phyloP scores from a whole-genome alignment of 2,113 vertebrate genomes.

The Hippolais icterina region DNA sequence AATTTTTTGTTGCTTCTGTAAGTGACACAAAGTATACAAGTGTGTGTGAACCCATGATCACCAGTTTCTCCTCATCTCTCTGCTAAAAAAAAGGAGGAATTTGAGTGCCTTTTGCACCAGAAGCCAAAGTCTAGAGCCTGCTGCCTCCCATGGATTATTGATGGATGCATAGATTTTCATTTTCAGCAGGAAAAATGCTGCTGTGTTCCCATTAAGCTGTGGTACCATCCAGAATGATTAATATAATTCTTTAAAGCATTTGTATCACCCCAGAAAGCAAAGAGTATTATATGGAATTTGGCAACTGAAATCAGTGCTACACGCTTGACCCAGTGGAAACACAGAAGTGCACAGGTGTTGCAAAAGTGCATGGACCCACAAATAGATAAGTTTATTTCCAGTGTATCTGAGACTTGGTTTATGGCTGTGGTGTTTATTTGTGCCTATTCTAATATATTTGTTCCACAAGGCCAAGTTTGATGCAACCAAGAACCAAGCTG shows the following conservation, averaged over 20 bases:
- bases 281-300: background rate
- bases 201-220: background rate
- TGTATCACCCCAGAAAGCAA: background rate
- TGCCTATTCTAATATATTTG: background rate
- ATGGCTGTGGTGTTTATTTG: background rate
- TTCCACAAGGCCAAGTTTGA: background rate
- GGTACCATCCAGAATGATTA: background rate
- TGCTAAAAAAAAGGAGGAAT: background rate
- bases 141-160: background rate
- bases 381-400: background rate
- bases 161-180: background rate
- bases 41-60: accelerated
- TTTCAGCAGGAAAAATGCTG: background rate
- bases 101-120: background rate
- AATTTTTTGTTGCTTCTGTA: background rate
- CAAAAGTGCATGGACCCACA: background rate
- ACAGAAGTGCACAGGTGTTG: background rate
- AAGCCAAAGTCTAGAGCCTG: background rate
- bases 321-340: background rate
- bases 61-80: background rate
- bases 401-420: background rate
- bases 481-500: background rate
- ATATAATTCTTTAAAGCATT: background rate
- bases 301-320: background rate
- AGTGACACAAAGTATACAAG: background rate